phyloP scores from a whole-genome alignment of 2,888 invertebrate genomes.

The Ommatoiulus sabulosus region DNA sequence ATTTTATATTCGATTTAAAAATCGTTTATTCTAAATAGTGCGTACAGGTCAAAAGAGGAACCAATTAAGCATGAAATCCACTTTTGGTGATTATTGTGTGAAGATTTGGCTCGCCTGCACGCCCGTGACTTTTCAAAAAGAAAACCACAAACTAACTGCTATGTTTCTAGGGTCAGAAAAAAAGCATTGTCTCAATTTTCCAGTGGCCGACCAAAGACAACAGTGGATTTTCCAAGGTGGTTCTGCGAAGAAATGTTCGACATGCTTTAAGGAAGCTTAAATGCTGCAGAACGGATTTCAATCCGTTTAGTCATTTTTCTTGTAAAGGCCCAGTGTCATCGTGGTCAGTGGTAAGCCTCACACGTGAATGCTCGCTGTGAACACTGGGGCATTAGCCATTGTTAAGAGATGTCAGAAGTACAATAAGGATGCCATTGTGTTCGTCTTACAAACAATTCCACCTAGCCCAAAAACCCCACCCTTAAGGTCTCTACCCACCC shows the following conservation, averaged over 20 bases:
- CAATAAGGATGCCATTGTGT: conserved; percentile 44
- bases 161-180: background rate
- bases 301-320: background rate
- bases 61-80: conserved; percentile 2
- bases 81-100: background rate
- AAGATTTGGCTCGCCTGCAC: background rate
- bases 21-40: too few species aligned
- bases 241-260: background rate
- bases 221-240: conserved; percentile 21
- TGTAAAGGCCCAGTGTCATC: background rate
- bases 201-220: conserved; percentile 51
- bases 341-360: conserved; percentile 52
- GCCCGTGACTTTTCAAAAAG: conserved; percentile 13
- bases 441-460: conserved; percentile 33
- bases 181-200: conserved; percentile 50
- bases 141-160: conserved; percentile 3
- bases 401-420: conserved; percentile 50
- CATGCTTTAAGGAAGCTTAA: background rate
- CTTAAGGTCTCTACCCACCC: background rate
- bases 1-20: too few species aligned
- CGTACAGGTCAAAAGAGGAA: background rate
- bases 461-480: conserved; percentile 45
- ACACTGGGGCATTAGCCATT: conserved; percentile 49
- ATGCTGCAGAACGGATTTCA: background rate
- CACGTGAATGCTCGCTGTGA: conserved; percentile 32